Evolutionary conservation across 1,140 invertebrate genomes (phyloP).

Genomic region (Cherax destructor): DNA sequence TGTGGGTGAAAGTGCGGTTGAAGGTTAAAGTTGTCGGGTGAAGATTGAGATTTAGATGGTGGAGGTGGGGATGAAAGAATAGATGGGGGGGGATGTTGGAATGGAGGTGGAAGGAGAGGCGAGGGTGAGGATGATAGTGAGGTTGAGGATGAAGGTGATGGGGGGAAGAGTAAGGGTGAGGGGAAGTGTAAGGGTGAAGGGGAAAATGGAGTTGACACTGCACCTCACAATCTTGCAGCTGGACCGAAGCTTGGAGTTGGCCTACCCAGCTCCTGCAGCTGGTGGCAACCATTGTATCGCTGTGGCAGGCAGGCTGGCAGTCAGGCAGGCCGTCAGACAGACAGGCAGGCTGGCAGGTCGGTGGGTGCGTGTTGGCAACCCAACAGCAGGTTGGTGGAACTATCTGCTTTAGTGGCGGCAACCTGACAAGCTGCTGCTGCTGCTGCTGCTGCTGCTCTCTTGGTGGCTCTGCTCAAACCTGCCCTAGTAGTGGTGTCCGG

Average conservation of each 20-base stretch:
- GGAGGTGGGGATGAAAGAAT: too few species aligned
- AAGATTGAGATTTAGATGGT: too few species aligned
- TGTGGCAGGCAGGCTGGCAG: not conserved
- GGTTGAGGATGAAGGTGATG: too few species aligned
- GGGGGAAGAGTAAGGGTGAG: too few species aligned
- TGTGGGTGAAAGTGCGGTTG: too few species aligned
- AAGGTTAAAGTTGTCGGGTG: too few species aligned
- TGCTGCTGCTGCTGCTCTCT: slow-evolving; percentile 5
- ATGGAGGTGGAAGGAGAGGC: too few species aligned
- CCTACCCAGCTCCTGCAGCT: not conserved
- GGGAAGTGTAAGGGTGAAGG: too few species aligned
- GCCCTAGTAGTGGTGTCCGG: not conserved
- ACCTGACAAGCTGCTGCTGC: slow-evolving; percentile 25
- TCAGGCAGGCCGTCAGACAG: not conserved
- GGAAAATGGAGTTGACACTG: too few species aligned
- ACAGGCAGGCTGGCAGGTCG: not conserved
- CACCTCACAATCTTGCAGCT: not conserved
- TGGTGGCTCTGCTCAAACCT: slow-evolving; percentile 23
- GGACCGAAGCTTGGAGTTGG: not conserved
- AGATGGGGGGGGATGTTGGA: too few species aligned
- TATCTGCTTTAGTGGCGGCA: slow-evolving; percentile 66
- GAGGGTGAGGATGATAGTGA: too few species aligned
- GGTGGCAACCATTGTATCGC: not conserved
- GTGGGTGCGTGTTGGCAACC: slow-evolving; percentile 38
- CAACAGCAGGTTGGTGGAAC: slow-evolving; percentile 48